These are phyloP conservation scores for Myanophis thanlyinensis DNA, from an alignment of 2,113 vertebrate species.

Conservation along the genomic window DNA sequence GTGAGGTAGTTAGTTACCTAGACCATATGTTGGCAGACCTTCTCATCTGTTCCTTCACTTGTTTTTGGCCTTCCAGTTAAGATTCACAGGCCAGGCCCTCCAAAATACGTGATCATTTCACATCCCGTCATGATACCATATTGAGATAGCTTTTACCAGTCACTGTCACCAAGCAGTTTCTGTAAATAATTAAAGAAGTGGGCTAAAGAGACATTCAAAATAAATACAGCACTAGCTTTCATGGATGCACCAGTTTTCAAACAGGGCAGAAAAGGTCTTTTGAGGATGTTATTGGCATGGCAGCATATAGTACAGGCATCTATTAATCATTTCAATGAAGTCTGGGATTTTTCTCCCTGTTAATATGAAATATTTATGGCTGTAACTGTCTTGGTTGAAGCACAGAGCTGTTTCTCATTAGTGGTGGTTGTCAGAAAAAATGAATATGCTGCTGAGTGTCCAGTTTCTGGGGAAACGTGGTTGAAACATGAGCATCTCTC, in stretches of 20 bases:
- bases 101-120: not conserved
- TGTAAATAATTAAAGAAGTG: not conserved
- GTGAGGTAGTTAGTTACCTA: not conserved
- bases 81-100: not conserved
- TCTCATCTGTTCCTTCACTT: not conserved
- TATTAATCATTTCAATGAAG: constrained; percentile 37
- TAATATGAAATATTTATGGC: constrained; percentile 47
- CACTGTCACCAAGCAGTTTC: not conserved
- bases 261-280: not conserved
- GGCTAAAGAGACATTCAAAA: not conserved
- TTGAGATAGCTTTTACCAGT: not conserved
- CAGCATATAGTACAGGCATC: not conserved
- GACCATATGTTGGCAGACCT: not conserved
- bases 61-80: not conserved
- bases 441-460: constrained; percentile 71
- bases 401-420: constrained; percentile 67
- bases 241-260: not conserved
- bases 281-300: constrained; percentile 22
- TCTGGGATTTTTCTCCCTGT: not conserved
- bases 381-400: constrained; percentile 48
- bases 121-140: not conserved
- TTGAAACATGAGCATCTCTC: constrained; percentile 66
- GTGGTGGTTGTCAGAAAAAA: constrained; percentile 66
- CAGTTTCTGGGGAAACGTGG: constrained; percentile 70
- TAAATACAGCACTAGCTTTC: not conserved